These are phyloP conservation scores for Musca vetustissima DNA, from an alignment of 1,140 invertebrate genomes.

Conservation along the genomic window DNA sequence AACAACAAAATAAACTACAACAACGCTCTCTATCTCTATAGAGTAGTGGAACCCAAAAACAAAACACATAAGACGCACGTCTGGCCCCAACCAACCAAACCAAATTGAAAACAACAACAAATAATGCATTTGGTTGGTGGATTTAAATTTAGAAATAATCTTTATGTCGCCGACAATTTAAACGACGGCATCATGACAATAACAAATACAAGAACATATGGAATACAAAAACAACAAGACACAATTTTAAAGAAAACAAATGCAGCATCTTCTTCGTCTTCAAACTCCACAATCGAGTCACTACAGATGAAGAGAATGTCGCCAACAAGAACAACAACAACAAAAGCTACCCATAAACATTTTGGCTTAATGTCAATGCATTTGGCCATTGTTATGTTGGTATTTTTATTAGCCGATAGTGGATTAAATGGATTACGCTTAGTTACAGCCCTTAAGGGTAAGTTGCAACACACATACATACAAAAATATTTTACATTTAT, in stretches of 20 bases:
- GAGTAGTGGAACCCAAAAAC: too few relatives aligned
- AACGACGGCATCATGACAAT: slow-evolving; percentile 3
- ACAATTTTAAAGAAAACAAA: too few relatives aligned
- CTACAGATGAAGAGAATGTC: not conserved
- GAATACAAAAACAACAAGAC: not conserved
- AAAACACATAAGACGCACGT: too few relatives aligned
- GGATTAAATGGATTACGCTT: slow-evolving; percentile 23
- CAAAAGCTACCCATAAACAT: not conserved
- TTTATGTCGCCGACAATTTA: slow-evolving; percentile 12
- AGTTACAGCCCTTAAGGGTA: slow-evolving; percentile 26
- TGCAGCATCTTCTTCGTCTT: too few relatives aligned
- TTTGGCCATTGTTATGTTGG: slow-evolving; percentile 10
- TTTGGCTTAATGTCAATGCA: slow-evolving; percentile 23
- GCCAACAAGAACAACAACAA: not conserved
- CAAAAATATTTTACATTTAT: not conserved
- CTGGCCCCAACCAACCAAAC: too few relatives aligned
- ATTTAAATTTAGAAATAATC: slow-evolving; percentile 10
- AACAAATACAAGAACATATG: slow-evolving; percentile 11
- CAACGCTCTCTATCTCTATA: too few relatives aligned
- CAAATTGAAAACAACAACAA: not conserved
- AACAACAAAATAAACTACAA: too few relatives aligned
- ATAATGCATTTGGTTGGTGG: slow-evolving; percentile 3
- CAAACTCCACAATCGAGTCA: not conserved
- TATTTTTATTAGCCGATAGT: slow-evolving; percentile 25
- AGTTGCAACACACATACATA: not conserved